phyloP scores from a whole-genome alignment of 2,113 vertebrate species.

The Paedocypris sp. region DNA sequence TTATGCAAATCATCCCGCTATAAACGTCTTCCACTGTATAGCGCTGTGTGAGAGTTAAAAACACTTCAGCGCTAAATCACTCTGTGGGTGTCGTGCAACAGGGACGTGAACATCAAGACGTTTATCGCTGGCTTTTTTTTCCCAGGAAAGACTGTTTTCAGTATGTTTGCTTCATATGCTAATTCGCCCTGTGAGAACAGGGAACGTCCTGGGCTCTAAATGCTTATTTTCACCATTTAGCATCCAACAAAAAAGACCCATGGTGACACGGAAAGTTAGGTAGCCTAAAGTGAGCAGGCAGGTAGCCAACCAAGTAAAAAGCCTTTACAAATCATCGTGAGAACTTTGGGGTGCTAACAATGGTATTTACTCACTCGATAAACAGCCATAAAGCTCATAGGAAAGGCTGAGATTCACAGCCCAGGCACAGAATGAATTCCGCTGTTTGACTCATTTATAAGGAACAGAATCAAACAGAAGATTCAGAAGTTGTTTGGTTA shows the following conservation, averaged over 20 bases:
- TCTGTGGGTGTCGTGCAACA: background rate
- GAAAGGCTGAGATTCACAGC: too few relatives aligned
- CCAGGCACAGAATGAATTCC: too few relatives aligned
- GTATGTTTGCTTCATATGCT: constrained; percentile 21
- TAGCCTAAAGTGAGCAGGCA: constrained; percentile 28
- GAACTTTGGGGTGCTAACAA: constrained; percentile 26
- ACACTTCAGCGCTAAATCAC: constrained; percentile 10
- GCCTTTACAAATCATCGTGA: constrained; percentile 30
- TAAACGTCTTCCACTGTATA: constrained; percentile 6
- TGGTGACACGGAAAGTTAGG: constrained; percentile 7
- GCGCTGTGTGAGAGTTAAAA: background rate
- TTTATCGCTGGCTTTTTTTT: background rate
- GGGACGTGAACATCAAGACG: constrained; percentile 1
- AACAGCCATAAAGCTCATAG: too few relatives aligned
- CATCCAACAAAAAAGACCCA: constrained; percentile 15
- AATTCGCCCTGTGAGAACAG: constrained; percentile 15
- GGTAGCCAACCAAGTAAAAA: constrained; percentile 23
- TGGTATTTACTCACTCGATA: constrained; percentile 2
- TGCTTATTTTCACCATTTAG: constrained; percentile 15
- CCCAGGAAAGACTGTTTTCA: background rate
- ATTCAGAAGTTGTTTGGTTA: too few relatives aligned
- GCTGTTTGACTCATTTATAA: too few relatives aligned
- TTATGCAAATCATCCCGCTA: constrained; percentile 11
- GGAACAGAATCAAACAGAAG: too few relatives aligned
- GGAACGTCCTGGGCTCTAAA: constrained; percentile 3